Evolutionary conservation across 2,888 invertebrate species (phyloP).

Genomic region (Scaptomyza reducta): DNA sequence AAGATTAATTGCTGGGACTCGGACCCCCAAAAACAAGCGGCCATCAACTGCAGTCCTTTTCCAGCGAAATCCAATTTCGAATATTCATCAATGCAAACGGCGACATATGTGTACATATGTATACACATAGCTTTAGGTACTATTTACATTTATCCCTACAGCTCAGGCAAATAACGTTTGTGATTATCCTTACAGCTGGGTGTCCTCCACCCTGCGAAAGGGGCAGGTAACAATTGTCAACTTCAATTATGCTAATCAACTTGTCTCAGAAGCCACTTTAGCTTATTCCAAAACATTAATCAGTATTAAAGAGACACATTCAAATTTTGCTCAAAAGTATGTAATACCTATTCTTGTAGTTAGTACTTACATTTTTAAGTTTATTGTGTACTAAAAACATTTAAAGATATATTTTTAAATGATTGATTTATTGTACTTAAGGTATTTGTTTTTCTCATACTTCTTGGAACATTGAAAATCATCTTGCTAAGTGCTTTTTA

Average conservation of each 20-base stretch:
- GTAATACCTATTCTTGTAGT: not conserved
- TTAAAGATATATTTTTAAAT: not conserved
- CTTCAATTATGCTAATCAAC: slow-evolving; percentile 50
- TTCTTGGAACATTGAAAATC: too few relatives aligned
- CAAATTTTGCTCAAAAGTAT: not conserved
- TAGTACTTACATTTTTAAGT: not conserved
- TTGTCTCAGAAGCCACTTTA: slow-evolving; percentile 14
- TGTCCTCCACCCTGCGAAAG: slow-evolving; percentile 1
- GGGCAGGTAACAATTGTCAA: slow-evolving; percentile 31
- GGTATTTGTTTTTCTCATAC: too few relatives aligned
- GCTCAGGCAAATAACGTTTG: too few relatives aligned
- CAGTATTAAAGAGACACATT: slow-evolving; percentile 8
- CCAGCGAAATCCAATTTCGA: slow-evolving; percentile 34
- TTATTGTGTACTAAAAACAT: not conserved
- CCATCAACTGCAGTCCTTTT: slow-evolving; percentile 10
- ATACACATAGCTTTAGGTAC: not conserved
- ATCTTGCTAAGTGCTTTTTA: too few relatives aligned
- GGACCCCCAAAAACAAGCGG: slow-evolving; percentile 3
- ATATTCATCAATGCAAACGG: slow-evolving; percentile 41
- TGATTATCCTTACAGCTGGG: slow-evolving; percentile 1
- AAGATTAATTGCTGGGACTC: slow-evolving; percentile 46
- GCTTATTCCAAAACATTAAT: slow-evolving; percentile 21
- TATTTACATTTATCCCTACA: not conserved
- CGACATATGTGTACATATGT: not conserved
- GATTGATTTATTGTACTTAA: not conserved